phyloP scores from a whole-genome alignment of 2,888 invertebrate species.

The Tenthredo mesomela region DNA sequence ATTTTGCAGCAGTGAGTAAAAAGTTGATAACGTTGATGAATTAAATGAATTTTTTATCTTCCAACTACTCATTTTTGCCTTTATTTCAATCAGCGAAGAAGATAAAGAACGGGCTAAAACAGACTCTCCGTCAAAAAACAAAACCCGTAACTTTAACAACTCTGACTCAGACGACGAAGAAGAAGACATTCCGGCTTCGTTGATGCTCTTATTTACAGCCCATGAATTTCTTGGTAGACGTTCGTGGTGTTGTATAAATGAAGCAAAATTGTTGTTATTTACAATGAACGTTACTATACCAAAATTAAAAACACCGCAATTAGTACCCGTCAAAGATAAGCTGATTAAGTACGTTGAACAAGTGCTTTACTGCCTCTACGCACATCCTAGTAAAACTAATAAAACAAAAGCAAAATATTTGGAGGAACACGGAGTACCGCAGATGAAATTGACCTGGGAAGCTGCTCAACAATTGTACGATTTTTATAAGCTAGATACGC shows the following conservation, averaged over 20 bases:
- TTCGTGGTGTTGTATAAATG: constrained; percentile 89
- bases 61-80: constrained; percentile 13
- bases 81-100: constrained; percentile 80
- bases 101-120: constrained; percentile 82
- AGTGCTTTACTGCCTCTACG: constrained; percentile 91
- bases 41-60: constrained; percentile 2
- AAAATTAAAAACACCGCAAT: constrained; percentile 83
- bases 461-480: constrained; percentile 88
- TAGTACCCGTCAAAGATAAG: constrained; percentile 83
- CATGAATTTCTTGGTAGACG: constrained; percentile 92
- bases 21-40: neutral
- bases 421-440: constrained; percentile 87
- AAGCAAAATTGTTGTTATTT: constrained; percentile 89
- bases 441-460: constrained; percentile 86
- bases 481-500: constrained; percentile 87
- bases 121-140: constrained; percentile 63
- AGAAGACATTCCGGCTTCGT: constrained; percentile 85
- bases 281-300: constrained; percentile 88
- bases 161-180: constrained; percentile 78
- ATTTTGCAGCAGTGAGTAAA: constrained; percentile 83
- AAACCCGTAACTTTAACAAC: constrained; percentile 63
- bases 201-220: constrained; percentile 89
- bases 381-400: constrained; percentile 88
- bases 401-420: constrained; percentile 80
- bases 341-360: constrained; percentile 92